phyloP scores from a whole-genome alignment of 2,113 vertebrate genomes.

The Podilymbus podiceps region DNA sequence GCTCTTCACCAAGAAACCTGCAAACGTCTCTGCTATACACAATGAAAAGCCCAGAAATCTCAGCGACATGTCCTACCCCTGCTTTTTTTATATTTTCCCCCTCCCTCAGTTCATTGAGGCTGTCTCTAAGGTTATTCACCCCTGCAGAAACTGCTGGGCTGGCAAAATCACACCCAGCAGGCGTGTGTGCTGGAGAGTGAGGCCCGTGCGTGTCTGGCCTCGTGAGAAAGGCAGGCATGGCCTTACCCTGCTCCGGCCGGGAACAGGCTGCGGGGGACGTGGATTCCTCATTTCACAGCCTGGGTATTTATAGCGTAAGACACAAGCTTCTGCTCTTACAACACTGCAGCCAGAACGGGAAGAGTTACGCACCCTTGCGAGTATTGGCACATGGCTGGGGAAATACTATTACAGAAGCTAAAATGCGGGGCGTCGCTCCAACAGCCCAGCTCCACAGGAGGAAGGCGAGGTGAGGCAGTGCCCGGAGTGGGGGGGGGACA shows the following conservation, averaged over 20 bases:
- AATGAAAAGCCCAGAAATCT: neutral
- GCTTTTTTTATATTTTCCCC: neutral
- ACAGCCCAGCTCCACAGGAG: neutral
- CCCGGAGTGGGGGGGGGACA: neutral
- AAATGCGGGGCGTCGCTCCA: rapidly evolving
- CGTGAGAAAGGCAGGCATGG: neutral
- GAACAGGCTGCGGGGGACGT: neutral
- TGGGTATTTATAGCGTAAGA: neutral
- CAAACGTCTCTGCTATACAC: rapidly evolving
- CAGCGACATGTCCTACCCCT: neutral
- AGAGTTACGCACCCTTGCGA: neutral
- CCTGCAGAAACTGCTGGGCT: neutral
- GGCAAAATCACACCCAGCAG: neutral
- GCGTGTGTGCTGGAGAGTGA: neutral
- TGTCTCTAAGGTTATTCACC: neutral
- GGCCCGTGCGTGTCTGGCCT: neutral
- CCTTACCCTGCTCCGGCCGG: neutral
- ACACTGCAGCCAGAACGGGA: rapidly evolving
- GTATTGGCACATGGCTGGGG: neutral
- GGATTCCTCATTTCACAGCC: neutral
- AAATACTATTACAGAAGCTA: neutral
- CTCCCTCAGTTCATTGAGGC: neutral
- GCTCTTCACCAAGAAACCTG: neutral
- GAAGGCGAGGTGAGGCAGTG: neutral
- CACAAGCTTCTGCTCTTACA: neutral